Conservation (phyloP, 92 coral and sea anemone species). For the Galaxea fascicularis region DNA sequence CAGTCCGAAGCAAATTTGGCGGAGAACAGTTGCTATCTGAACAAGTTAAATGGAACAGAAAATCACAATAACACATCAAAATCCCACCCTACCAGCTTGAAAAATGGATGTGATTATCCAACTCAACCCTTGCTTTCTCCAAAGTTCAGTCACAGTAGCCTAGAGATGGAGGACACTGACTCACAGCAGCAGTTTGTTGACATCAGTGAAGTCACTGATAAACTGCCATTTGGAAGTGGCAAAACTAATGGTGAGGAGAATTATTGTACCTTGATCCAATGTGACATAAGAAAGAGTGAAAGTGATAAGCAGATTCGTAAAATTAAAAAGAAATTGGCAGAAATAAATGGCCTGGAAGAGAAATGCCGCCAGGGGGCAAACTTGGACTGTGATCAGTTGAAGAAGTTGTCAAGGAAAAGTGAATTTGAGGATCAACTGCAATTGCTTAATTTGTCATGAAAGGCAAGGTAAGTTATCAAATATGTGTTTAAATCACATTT, state of each 20-base stretch:
- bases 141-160: neutral
- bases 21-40: constrained; percentile 46
- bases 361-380: constrained; percentile 71
- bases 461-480: constrained; percentile 5
- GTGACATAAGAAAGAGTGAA: constrained; percentile 65
- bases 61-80: constrained; percentile 14
- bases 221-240: constrained; percentile 44
- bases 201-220: constrained; percentile 43
- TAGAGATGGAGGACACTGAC: constrained; percentile 28
- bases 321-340: constrained; percentile 84
- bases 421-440: constrained; percentile 82
- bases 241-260: neutral
- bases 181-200: constrained; percentile 65
- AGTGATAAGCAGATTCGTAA: constrained; percentile 83
- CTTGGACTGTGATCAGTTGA: constrained; percentile 89
- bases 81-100: neutral
- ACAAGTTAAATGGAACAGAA: constrained; percentile 25
- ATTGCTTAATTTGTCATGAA: constrained; percentile 22
- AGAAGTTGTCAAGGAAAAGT: constrained; percentile 82
- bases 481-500: neutral
- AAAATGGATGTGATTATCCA: constrained; percentile 26
- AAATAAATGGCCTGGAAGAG: constrained; percentile 70
- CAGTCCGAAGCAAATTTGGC: constrained; percentile 73
- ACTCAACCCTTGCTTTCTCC: neutral
- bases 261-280: neutral